phyloP scores from a whole-genome alignment of 2,888 invertebrate species.

The Argyresthia albistria region DNA sequence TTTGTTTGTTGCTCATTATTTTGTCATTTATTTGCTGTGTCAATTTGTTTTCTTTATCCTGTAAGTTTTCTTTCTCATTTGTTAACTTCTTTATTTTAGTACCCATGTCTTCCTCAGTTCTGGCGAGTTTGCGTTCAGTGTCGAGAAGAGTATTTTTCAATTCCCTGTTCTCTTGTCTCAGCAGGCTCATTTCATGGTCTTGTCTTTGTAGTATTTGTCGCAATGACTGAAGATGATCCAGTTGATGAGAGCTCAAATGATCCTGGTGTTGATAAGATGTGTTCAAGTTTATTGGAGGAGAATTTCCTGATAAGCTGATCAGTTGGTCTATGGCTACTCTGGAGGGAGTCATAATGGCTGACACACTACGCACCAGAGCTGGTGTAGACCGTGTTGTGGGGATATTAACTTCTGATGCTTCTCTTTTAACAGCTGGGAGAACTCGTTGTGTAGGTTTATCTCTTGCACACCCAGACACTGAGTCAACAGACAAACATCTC shows the following conservation, averaged over 20 bases:
- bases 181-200: constrained; percentile 46
- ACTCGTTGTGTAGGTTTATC: constrained; percentile 61
- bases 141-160: constrained; percentile 44
- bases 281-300: constrained; percentile 48
- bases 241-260: constrained; percentile 29
- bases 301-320: constrained; percentile 47
- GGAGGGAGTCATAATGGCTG: constrained; percentile 52
- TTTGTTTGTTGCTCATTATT: constrained; percentile 49
- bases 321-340: constrained; percentile 53
- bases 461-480: constrained; percentile 24
- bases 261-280: constrained; percentile 29
- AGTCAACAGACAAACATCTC: constrained; percentile 35
- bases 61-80: constrained; percentile 36
- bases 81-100: constrained; percentile 42
- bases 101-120: constrained; percentile 38
- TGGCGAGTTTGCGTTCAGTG: constrained; percentile 35
- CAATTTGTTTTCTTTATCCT: constrained; percentile 40
- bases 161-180: constrained; percentile 51
- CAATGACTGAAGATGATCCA: constrained; percentile 43
- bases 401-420: constrained; percentile 23
- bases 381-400: constrained; percentile 30
- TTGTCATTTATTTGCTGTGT: constrained; percentile 48
- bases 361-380: constrained; percentile 49
- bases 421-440: constrained; percentile 46
- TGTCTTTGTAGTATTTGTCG: constrained; percentile 49